These are phyloP conservation scores for Seira musarum DNA, from an alignment of 2,888 invertebrate species.

Conservation along the genomic window DNA sequence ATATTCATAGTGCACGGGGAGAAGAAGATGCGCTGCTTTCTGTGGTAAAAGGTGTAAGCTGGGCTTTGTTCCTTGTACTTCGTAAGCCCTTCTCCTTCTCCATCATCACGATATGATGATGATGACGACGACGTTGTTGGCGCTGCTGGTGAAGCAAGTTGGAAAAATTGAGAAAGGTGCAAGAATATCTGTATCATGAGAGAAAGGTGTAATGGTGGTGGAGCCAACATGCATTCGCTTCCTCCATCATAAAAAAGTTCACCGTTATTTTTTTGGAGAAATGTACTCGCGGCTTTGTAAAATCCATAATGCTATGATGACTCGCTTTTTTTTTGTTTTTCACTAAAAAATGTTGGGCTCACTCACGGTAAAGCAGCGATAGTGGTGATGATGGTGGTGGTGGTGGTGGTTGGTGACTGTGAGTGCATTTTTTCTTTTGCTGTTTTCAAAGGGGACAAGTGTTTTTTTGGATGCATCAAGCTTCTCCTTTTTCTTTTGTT, in stretches of 20 bases:
- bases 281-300: too few species aligned
- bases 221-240: too few species aligned
- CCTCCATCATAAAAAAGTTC: not conserved
- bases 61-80: not conserved
- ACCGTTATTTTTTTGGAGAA: too few species aligned
- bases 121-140: not conserved
- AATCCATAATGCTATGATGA: not conserved
- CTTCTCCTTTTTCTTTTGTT: not conserved
- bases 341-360: not conserved
- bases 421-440: conserved; percentile 1
- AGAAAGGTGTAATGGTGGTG: too few species aligned
- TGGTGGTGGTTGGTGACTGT: not conserved
- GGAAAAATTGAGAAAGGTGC: conserved; percentile 12
- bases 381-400: too few species aligned
- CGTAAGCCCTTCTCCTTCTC: not conserved
- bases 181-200: not conserved
- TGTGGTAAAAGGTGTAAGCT: conserved; percentile 10
- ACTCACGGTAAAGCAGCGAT: too few species aligned
- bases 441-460: not conserved
- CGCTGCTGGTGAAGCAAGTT: not conserved
- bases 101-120: conserved; percentile 6
- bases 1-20: too few species aligned
- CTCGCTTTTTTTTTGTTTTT: not conserved
- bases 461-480: conserved; percentile 11
- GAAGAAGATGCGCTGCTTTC: not conserved